These are phyloP conservation scores for Pangasianodon hypophthalmus DNA, from an alignment of 2,113 vertebrate genomes.

Conservation along the genomic window DNA sequence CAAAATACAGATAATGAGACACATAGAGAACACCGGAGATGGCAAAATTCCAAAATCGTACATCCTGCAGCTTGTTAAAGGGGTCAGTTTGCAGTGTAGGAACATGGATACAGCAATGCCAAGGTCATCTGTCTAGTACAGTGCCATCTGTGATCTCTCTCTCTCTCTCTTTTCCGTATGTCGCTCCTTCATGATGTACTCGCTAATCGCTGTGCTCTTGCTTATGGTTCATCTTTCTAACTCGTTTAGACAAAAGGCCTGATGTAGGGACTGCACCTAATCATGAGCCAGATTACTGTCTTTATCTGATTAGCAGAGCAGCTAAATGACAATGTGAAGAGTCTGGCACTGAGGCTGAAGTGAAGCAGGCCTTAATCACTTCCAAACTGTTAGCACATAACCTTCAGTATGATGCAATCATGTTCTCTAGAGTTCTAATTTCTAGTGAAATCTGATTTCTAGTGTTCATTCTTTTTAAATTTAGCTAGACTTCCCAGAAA, in stretches of 20 bases:
- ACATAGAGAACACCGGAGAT: not conserved
- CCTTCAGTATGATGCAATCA: not conserved
- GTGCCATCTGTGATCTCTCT: slow-evolving; percentile 36
- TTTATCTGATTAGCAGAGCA: slow-evolving; percentile 48
- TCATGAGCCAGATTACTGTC: slow-evolving; percentile 40
- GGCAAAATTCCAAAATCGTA: not conserved
- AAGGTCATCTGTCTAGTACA: slow-evolving; percentile 12
- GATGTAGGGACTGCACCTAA: not conserved
- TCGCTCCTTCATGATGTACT: not conserved
- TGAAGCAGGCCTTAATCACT: not conserved
- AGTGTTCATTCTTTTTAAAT: not conserved
- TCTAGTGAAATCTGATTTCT: not conserved
- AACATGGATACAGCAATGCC: not conserved
- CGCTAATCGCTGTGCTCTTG: slow-evolving; percentile 25
- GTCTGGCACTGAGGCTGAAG: not conserved
- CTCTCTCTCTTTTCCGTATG: not conserved
- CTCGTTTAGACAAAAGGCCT: slow-evolving; percentile 28
- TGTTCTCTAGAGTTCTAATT: too few species aligned
- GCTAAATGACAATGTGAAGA: not conserved
- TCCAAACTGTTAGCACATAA: not conserved
- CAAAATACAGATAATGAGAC: too few species aligned
- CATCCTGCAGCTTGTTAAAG: slow-evolving; percentile 6
- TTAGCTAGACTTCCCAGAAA: not conserved
- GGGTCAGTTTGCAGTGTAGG: not conserved
- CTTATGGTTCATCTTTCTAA: not conserved